Evolutionary conservation across 2,797 vertebrate genomes (phyloP).

Genomic region (Lacerta agilis): DNA sequence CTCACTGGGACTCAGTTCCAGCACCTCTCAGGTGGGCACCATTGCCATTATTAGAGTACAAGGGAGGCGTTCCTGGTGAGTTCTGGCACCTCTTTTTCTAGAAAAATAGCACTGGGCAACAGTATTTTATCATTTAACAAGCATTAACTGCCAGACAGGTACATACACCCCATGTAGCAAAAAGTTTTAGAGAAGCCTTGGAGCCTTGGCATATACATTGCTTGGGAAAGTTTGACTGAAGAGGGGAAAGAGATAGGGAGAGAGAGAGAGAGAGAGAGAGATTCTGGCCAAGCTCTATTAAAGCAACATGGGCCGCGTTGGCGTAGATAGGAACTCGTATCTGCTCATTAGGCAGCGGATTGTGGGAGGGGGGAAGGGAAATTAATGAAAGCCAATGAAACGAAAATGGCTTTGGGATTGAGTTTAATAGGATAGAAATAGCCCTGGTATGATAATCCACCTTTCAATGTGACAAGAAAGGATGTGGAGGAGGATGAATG

Average conservation of each 20-base stretch:
- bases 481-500: background rate
- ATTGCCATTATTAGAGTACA: no score
- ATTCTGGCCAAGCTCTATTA: background rate
- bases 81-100: no score
- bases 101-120: no score
- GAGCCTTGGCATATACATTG: background rate
- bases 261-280: no score
- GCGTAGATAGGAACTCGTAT: background rate
- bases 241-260: no score
- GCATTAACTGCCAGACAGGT: no score
- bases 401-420: background rate
- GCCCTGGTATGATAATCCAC: background rate
- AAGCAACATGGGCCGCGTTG: slow-evolving; percentile 4
- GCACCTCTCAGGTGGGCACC: no score
- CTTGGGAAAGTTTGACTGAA: background rate
- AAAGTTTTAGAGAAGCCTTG: background rate
- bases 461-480: background rate
- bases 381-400: background rate
- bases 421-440: background rate
- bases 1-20: no score
- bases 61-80: no score
- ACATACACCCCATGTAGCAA: background rate
- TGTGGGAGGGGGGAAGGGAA: accelerated
- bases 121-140: background rate
- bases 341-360: slow-evolving; percentile 1